Conservation (phyloP, 2,888 invertebrate species). For the Heliconius erato region DNA sequence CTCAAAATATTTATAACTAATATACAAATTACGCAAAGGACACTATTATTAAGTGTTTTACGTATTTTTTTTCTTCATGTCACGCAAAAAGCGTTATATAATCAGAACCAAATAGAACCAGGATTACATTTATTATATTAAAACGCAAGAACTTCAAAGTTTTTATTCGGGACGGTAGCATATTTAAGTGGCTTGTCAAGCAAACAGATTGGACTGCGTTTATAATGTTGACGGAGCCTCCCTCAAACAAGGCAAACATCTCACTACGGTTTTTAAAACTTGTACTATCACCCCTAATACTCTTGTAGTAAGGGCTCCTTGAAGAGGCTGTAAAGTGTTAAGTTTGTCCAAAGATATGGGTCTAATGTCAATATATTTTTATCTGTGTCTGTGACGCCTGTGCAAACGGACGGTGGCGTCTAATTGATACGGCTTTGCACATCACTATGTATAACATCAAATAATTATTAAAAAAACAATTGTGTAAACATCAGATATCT, state of each 20-base stretch:
- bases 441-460: slow-evolving; percentile 53
- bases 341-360: slow-evolving; percentile 33
- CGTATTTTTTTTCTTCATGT: neutral
- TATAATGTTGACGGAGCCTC: slow-evolving; percentile 67
- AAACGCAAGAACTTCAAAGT: slow-evolving; percentile 3
- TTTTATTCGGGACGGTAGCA: slow-evolving; percentile 51
- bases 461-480: slow-evolving; percentile 42
- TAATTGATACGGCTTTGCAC: slow-evolving; percentile 75
- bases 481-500: slow-evolving; percentile 34
- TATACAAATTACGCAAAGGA: no score
- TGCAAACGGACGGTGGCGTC: slow-evolving; percentile 76
- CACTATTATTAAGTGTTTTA: no score
- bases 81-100: neutral
- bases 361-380: slow-evolving; percentile 80
- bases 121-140: neutral
- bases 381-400: slow-evolving; percentile 78
- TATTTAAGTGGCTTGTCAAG: slow-evolving; percentile 54
- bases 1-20: no score
- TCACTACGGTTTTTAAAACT: slow-evolving; percentile 46
- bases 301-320: slow-evolving; percentile 11
- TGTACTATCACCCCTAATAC: slow-evolving; percentile 31
- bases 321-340: slow-evolving; percentile 18
- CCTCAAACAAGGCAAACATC: slow-evolving; percentile 55
- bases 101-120: neutral
- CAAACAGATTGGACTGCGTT: slow-evolving; percentile 53